Percentiles rank a stretch among this genome's conserved stretches.
Conservation (phyloP, 92 coral and sea anemone genomes). For the Montipora capitata region DNA sequence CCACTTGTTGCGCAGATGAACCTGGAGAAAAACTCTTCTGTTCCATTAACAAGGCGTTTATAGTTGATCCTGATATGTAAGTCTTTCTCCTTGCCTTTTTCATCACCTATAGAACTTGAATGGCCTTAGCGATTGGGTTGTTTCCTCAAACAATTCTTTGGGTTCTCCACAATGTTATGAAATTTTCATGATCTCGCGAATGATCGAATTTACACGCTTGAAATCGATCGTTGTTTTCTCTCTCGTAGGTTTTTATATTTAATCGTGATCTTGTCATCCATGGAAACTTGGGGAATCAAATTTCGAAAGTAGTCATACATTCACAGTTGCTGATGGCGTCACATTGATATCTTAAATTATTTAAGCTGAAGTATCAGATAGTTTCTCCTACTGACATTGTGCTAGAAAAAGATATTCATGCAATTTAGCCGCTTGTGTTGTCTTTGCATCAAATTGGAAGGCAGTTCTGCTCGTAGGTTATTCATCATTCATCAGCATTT, state of each 20-base stretch:
- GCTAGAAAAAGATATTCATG: too few species aligned
- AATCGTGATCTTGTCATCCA: neutral
- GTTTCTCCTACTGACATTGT: too few species aligned
- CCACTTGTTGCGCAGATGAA: slow-evolving; percentile 56
- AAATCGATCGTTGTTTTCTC: neutral
- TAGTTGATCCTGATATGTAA: slow-evolving; percentile 87
- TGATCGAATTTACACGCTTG: neutral
- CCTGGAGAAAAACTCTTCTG: slow-evolving; percentile 80
- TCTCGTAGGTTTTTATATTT: neutral
- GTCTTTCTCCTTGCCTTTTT: slow-evolving; percentile 14
- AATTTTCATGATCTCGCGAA: neutral
- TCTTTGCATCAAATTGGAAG: too few species aligned
- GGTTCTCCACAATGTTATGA: neutral
- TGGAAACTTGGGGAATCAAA: neutral
- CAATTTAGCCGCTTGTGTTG: too few species aligned
- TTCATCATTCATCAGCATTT: too few species aligned
- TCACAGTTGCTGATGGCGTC: too few species aligned
- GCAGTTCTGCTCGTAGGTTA: too few species aligned
- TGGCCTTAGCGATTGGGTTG: neutral
- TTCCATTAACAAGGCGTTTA: slow-evolving; percentile 81
- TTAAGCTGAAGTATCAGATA: too few species aligned
- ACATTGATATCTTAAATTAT: too few species aligned
- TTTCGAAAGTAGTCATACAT: neutral
- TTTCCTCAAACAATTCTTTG: neutral
- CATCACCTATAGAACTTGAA: neutral